Evolutionary conservation across 2,888 invertebrate species (phyloP).

Genomic region (Parelbella ahira): DNA sequence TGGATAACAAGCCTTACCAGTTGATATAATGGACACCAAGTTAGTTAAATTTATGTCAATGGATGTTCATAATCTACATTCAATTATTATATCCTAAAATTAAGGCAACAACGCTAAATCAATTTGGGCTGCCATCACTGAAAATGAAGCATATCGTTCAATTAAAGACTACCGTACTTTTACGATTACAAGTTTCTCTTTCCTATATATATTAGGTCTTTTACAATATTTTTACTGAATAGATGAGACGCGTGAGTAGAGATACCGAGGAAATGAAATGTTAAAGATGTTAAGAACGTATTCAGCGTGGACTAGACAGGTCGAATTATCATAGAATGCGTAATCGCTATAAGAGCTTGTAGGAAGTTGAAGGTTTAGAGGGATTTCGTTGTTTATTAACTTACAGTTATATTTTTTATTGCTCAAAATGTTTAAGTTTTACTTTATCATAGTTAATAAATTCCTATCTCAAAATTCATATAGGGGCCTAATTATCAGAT

Average conservation of each 20-base stretch:
- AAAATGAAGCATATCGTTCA: conserved; percentile 79
- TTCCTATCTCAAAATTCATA: conserved; percentile 18
- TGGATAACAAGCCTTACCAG: no score
- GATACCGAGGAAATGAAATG: conserved; percentile 41
- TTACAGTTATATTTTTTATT: conserved; percentile 27
- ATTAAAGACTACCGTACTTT: conserved; percentile 75
- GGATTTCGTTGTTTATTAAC: conserved; percentile 23
- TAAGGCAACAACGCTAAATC: conserved; percentile 44
- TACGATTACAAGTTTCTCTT: conserved; percentile 73
- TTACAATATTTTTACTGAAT: conserved; percentile 69
- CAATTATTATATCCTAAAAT: conserved; percentile 32
- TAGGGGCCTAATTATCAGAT: conserved; percentile 28
- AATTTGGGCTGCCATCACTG: conserved; percentile 68
- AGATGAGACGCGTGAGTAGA: conserved; percentile 49
- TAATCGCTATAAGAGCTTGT: conserved; percentile 66
- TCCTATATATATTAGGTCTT: conserved; percentile 77
- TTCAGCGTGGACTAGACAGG: conserved; percentile 49
- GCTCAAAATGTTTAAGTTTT: conserved; percentile 32
- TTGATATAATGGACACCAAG: no score
- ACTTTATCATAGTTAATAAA: conserved; percentile 23
- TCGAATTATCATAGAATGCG: conserved; percentile 54
- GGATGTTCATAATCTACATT: conserved; percentile 5
- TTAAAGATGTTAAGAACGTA: conserved; percentile 49
- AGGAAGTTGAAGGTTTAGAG: conserved; percentile 58
- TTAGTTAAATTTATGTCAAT: conserved; percentile 14